Conservation (phyloP, 2,113 vertebrate genomes). For the Peromyscus californicus region DNA sequence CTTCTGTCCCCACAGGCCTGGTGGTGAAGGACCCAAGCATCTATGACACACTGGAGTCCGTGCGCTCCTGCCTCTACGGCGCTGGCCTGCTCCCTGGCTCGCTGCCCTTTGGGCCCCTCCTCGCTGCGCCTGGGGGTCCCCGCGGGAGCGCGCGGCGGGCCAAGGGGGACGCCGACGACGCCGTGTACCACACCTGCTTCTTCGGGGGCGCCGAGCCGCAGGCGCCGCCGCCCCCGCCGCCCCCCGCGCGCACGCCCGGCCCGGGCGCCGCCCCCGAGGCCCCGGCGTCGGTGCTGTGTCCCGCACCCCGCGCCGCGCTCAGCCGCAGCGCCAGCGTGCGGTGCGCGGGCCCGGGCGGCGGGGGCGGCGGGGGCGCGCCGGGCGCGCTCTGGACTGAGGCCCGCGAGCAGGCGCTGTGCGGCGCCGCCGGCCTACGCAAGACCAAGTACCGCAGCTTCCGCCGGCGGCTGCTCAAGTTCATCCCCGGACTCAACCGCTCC, state of each 20-base stretch:
- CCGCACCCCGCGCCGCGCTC: slow-evolving; percentile 25
- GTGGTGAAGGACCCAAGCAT: slow-evolving; percentile 95
- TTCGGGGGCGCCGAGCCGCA: slow-evolving; percentile 83
- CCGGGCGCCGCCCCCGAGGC: slow-evolving; percentile 74
- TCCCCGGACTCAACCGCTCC: slow-evolving; percentile 96
- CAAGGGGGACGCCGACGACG: slow-evolving; percentile 90
- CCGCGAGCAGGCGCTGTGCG: slow-evolving; percentile 82
- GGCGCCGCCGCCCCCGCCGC: slow-evolving; percentile 48
- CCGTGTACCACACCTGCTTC: slow-evolving; percentile 95
- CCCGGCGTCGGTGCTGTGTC: slow-evolving; percentile 33
- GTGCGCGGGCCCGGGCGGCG: slow-evolving; percentile 84
- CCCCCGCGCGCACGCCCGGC: background rate
- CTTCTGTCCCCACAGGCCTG: slow-evolving; percentile 87
- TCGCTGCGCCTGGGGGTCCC: slow-evolving; percentile 66
- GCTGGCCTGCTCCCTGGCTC: slow-evolving; percentile 86
- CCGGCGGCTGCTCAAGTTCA: slow-evolving; percentile 94
- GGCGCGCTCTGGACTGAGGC: slow-evolving; percentile 82
- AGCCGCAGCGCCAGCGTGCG: slow-evolving; percentile 94
- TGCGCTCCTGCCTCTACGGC: slow-evolving; percentile 92
- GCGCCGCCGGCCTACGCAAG: slow-evolving; percentile 89
- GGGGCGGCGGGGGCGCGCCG: slow-evolving; percentile 57
- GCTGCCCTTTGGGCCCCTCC: slow-evolving; percentile 87
- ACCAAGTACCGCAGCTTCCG: slow-evolving; percentile 95
- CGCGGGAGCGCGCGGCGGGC: slow-evolving; percentile 87
- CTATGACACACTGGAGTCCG: slow-evolving; percentile 96